These are phyloP conservation scores for Cephalopterus ornatus DNA, from an alignment of 2,113 vertebrate species.

Conservation along the genomic window DNA sequence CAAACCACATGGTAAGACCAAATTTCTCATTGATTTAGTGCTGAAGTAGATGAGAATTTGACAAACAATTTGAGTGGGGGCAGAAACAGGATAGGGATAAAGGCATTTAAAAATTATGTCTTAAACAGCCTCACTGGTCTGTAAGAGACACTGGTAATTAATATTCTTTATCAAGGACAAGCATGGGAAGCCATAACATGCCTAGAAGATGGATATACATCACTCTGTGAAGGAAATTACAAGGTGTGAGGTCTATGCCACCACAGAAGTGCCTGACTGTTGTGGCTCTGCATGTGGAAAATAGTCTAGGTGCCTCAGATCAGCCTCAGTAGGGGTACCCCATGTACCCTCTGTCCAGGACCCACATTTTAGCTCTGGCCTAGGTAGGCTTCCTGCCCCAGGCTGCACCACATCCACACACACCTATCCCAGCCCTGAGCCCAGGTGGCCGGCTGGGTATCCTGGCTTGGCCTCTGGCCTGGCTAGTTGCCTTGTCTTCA, in stretches of 20 bases:
- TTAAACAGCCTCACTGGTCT: neutral
- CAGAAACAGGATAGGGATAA: neutral
- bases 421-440: fast-evolving
- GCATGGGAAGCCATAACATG: neutral
- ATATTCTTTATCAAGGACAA: neutral
- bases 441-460: fast-evolving
- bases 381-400: neutral
- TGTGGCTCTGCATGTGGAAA: neutral
- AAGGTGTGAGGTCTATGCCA: neutral
- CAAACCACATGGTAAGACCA: conserved; percentile 25
- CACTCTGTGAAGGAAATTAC: neutral
- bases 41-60: neutral
- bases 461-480: neutral
- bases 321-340: neutral
- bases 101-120: neutral
- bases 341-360: no score
- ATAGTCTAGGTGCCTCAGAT: neutral
- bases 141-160: neutral
- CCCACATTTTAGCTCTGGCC: neutral
- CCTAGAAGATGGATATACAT: neutral
- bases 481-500: neutral
- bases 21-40: neutral
- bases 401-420: neutral
- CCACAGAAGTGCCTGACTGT: neutral
- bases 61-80: neutral